A percentile compares a stretch with the other conserved stretches of the same genome.
These are phyloP conservation scores for Dilophus febrilis DNA, from an alignment of 2,888 invertebrate species.

Conservation along the genomic window DNA sequence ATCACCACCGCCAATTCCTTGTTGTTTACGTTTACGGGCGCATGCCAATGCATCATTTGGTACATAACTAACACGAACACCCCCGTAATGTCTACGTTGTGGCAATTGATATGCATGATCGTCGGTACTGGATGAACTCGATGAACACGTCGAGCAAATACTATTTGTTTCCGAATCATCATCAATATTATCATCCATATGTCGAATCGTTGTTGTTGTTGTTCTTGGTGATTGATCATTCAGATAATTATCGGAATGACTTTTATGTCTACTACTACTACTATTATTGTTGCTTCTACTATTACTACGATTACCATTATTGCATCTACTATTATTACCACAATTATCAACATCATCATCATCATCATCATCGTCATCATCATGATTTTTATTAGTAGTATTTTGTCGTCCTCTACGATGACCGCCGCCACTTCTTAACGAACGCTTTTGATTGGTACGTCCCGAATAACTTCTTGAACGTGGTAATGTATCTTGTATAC, in stretches of 20 bases:
- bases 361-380: too few relatives aligned
- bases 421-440: conserved; percentile 19
- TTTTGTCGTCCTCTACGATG: too few relatives aligned
- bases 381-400: too few relatives aligned
- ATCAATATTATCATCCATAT: conserved; percentile 14
- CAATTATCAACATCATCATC: too few relatives aligned
- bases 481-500: conserved; percentile 30
- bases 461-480: conserved; percentile 37
- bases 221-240: conserved; percentile 6
- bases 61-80: conserved; percentile 80
- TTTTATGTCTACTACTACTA: conserved; percentile 5
- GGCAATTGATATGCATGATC: conserved; percentile 76
- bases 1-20: conserved; percentile 22
- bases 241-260: background rate
- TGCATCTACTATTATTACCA: background rate
- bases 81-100: conserved; percentile 66
- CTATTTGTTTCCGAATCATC: conserved; percentile 53
- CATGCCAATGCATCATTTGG: conserved; percentile 81
- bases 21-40: conserved; percentile 47
- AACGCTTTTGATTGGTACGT: conserved; percentile 19
- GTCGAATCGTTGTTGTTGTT: too few relatives aligned
- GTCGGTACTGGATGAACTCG: conserved; percentile 69
- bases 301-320: too few relatives aligned
- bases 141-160: conserved; percentile 82
- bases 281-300: conserved; percentile 1